These are phyloP conservation scores for Drosophila athabasca DNA, from an alignment of 1,140 invertebrate species.

Conservation along the genomic window DNA sequence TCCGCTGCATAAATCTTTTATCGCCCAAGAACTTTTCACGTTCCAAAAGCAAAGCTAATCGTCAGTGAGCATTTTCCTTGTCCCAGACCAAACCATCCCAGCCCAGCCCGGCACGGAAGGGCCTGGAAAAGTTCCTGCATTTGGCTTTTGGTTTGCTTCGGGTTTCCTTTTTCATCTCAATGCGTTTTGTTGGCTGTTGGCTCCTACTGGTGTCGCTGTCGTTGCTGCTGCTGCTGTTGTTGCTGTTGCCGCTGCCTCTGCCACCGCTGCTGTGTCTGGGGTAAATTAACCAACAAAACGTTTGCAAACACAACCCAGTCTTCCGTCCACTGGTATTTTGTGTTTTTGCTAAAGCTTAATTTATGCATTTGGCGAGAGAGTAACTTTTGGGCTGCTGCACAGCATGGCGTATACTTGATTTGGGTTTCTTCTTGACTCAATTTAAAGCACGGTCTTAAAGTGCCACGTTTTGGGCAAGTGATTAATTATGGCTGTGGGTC, in stretches of 20 bases:
- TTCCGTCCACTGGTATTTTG: background rate
- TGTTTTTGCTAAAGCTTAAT: conserved; percentile 53
- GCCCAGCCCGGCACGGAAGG: no score
- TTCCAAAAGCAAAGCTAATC: conserved; percentile 58
- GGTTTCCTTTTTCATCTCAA: conserved; percentile 8
- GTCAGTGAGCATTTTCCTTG: conserved; percentile 57
- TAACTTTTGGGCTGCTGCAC: conserved; percentile 24
- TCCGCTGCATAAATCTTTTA: conserved; percentile 76
- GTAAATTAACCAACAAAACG: conserved; percentile 27
- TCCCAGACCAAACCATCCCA: background rate
- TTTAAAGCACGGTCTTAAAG: background rate
- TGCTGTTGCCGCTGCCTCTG: no score
- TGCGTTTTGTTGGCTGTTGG: conserved; percentile 10
- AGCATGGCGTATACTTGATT: conserved; percentile 57
- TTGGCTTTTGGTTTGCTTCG: conserved; percentile 20
- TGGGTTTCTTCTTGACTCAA: background rate
- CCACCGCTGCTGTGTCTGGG: conserved; percentile 1
- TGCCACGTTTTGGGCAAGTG: background rate
- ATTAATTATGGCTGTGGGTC: conserved; percentile 23
- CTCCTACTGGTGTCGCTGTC: background rate
- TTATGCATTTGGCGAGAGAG: conserved; percentile 54
- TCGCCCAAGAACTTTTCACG: conserved; percentile 52
- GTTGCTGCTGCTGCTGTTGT: background rate
- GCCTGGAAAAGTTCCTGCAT: conserved; percentile 7
- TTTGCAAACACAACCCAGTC: conserved; percentile 1